These are phyloP conservation scores for Genyomyrus donnyi DNA, from an alignment of 2,113 vertebrate genomes.

Conservation along the genomic window DNA sequence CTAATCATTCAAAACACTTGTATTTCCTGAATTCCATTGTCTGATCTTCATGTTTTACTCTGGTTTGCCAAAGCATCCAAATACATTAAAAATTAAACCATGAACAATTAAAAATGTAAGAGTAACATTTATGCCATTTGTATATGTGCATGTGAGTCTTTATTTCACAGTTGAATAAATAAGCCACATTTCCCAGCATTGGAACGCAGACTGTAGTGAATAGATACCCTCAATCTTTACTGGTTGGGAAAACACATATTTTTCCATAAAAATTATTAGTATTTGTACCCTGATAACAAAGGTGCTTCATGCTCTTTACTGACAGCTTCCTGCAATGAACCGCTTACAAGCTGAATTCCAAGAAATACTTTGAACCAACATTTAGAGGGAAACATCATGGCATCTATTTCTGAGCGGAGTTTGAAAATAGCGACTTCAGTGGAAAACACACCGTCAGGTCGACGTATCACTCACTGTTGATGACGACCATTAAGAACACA, in stretches of 20 bases:
- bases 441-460: background rate
- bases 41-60: background rate
- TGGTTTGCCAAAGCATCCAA: background rate
- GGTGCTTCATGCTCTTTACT: background rate
- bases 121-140: background rate
- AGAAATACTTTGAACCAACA: background rate
- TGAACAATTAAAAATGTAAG: background rate
- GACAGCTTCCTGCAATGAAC: background rate
- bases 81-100: background rate
- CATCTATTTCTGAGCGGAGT: conserved; percentile 58
- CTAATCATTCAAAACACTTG: background rate
- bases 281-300: background rate
- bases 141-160: background rate
- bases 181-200: background rate
- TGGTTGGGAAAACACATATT: background rate
- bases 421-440: conserved; percentile 43
- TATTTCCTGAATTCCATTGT: background rate
- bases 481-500: background rate
- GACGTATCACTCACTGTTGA: background rate
- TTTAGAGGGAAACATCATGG: conserved; percentile 35
- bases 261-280: background rate
- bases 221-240: background rate
- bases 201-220: background rate
- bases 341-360: background rate
- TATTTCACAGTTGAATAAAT: background rate